A percentile compares a stretch with the other conserved stretches of the same genome.
Conservation (phyloP, 30 jellyfish, hydroid and myxozoan genomes). For the Sanderia malayensis region DNA sequence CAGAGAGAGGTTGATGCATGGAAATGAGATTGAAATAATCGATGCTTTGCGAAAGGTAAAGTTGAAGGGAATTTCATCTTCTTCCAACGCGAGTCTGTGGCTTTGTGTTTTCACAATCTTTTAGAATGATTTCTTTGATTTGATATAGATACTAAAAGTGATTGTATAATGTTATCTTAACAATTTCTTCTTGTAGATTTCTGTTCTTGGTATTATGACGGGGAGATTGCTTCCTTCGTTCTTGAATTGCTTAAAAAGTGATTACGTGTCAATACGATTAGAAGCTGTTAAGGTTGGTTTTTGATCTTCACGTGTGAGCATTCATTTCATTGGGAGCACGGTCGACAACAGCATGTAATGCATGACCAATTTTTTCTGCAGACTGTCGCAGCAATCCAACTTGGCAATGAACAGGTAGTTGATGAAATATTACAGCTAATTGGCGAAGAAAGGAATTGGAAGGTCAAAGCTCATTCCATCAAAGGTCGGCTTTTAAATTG, state of each 20-base stretch:
- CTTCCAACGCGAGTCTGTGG: neutral
- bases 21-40: slow-evolving; percentile 49
- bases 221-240: slow-evolving; percentile 58
- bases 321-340: too few species aligned
- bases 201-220: slow-evolving; percentile 70
- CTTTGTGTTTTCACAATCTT: neutral
- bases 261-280: slow-evolving; percentile 44
- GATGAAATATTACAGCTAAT: slow-evolving; percentile 45
- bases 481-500: slow-evolving; percentile 42
- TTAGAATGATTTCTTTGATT: too few species aligned
- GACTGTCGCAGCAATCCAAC: slow-evolving; percentile 59
- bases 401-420: slow-evolving; percentile 31
- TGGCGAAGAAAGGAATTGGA: slow-evolving; percentile 65
- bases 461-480: slow-evolving; percentile 62
- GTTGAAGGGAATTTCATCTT: neutral
- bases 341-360: too few species aligned
- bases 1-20: slow-evolving; percentile 64
- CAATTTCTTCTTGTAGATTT: slow-evolving; percentile 46
- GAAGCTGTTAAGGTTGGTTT: slow-evolving; percentile 75
- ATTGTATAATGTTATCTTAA: too few species aligned
- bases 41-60: slow-evolving; percentile 85
- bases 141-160: too few species aligned
- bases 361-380: slow-evolving; percentile 13
- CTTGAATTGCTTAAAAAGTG: slow-evolving; percentile 45
- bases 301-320: too few species aligned